Percentiles rank a stretch among this genome's conserved stretches.
Evolutionary conservation across 2,888 invertebrate species (phyloP).

Genomic region (Bruchidius siliquastri): DNA sequence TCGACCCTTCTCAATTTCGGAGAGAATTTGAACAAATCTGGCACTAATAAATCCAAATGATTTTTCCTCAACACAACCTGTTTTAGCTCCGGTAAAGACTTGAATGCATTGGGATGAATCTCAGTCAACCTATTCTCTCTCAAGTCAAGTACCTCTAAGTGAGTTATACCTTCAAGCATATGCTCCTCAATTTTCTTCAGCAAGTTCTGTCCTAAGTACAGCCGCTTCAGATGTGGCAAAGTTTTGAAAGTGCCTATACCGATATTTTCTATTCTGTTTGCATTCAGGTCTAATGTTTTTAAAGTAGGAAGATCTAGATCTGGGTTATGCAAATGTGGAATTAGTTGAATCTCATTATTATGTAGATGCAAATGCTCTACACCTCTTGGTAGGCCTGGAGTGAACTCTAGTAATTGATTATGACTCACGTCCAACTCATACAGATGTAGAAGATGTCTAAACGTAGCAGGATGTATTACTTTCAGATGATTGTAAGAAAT

Average conservation of each 20-base stretch:
- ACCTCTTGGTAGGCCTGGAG: constrained; percentile 73
- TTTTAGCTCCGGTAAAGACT: constrained; percentile 58
- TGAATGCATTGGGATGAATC: constrained; percentile 63
- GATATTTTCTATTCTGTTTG: constrained; percentile 69
- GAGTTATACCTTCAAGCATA: constrained; percentile 64
- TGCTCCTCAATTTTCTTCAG: constrained; percentile 65
- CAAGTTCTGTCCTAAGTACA: constrained; percentile 71
- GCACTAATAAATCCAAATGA: constrained; percentile 64
- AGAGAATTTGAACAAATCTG: constrained; percentile 65
- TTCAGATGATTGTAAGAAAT: constrained; percentile 71
- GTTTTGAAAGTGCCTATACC: constrained; percentile 61
- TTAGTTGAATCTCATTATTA: constrained; percentile 63
- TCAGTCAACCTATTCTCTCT: constrained; percentile 67
- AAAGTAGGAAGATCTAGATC: constrained; percentile 69
- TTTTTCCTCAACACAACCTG: constrained; percentile 74
- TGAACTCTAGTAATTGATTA: constrained; percentile 68
- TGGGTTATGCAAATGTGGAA: constrained; percentile 63
- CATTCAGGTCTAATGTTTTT: constrained; percentile 69
- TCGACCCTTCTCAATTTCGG: constrained; percentile 62
- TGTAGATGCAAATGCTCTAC: constrained; percentile 70
- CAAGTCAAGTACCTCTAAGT: constrained; percentile 69
- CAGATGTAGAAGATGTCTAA: constrained; percentile 67
- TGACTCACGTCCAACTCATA: constrained; percentile 74
- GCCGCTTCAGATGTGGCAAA: constrained; percentile 61
- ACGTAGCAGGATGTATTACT: constrained; percentile 69